Conservation (phyloP, 2,113 vertebrate genomes). For the Xenotilapia caudafasciata region DNA sequence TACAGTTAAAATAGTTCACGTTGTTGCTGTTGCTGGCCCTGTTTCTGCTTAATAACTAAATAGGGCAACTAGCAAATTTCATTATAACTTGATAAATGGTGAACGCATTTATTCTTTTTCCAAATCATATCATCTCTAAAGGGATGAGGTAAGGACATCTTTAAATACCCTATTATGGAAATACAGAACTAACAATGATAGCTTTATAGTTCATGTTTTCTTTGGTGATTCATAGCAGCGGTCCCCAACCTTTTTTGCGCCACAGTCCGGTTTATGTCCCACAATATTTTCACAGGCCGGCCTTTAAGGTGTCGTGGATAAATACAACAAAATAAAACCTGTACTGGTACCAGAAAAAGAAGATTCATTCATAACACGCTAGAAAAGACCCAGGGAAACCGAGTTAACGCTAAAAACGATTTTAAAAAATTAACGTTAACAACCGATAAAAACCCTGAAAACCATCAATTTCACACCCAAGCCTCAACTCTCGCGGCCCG, state of each 20-base stretch:
- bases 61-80: not conserved
- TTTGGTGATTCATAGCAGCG: not conserved
- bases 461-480: not conserved
- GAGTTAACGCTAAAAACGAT: not conserved
- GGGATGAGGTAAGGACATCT: not conserved
- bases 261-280: not conserved
- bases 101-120: not conserved
- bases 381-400: not conserved
- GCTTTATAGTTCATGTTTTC: not conserved
- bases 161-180: not conserved
- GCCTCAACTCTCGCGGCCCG: not conserved
- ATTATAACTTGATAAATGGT: not conserved
- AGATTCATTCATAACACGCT: not conserved
- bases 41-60: not conserved
- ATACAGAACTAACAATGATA: not conserved
- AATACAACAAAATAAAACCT: not conserved
- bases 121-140: not conserved
- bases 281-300: not conserved
- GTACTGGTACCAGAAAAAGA: not conserved
- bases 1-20: not conserved
- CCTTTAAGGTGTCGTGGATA: not conserved
- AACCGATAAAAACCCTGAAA: not conserved
- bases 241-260: not conserved
- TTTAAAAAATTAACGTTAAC: accelerated
- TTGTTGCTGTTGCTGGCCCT: not conserved